phyloP scores from a whole-genome alignment of 1,140 invertebrate genomes.

The Sycophaga agraensis region DNA sequence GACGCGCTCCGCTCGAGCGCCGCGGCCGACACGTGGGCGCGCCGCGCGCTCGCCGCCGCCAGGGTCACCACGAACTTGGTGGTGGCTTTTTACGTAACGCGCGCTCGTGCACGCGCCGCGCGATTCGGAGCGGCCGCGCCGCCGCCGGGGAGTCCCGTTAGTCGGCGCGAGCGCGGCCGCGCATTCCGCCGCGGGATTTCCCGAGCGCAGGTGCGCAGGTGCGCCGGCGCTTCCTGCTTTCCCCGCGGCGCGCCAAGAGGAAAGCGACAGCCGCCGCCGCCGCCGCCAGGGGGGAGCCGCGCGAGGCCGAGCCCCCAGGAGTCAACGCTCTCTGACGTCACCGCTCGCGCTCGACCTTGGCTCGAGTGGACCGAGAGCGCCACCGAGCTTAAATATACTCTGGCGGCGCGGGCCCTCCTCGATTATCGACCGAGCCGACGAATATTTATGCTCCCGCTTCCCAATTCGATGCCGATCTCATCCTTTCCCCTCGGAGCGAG shows the following conservation, averaged over 20 bases:
- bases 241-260: too few relatives aligned
- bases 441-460: too few relatives aligned
- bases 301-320: slow-evolving; percentile 49
- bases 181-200: too few relatives aligned
- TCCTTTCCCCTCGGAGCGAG: too few relatives aligned
- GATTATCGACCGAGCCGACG: too few relatives aligned
- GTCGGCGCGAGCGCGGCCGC: too few relatives aligned
- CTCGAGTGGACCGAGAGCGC: not conserved
- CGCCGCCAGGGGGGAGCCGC: slow-evolving; percentile 27
- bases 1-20: slow-evolving; percentile 16
- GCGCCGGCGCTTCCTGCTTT: too few relatives aligned
- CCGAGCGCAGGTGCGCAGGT: too few relatives aligned
- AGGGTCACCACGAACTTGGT: slow-evolving; percentile 32
- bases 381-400: too few relatives aligned
- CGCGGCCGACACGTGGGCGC: slow-evolving; percentile 12
- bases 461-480: too few relatives aligned
- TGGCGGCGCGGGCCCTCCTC: too few relatives aligned
- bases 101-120: slow-evolving; percentile 2
- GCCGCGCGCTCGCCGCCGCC: slow-evolving; percentile 15
- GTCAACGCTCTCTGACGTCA: slow-evolving; percentile 53
- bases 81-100: slow-evolving; percentile 25
- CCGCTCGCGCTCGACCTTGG: slow-evolving; percentile 46
- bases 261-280: too few relatives aligned
- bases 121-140: not conserved
- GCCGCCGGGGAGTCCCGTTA: slow-evolving; percentile 39